Evolutionary conservation across 2,797 vertebrate genomes (phyloP).

Genomic region (Paratrypauchen microcephalus): DNA sequence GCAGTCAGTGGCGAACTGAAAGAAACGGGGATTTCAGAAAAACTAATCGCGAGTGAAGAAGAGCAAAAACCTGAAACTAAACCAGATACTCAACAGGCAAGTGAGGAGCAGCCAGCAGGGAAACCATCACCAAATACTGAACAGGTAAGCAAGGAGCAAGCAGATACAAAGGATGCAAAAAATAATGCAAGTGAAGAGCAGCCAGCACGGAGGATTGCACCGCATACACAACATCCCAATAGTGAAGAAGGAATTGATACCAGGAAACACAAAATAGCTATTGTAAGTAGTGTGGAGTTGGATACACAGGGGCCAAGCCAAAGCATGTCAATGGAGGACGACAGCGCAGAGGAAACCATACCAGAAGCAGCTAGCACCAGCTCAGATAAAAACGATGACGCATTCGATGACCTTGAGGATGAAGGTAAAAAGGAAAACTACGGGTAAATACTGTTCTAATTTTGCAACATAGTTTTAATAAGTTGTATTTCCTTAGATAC

Average conservation of each 20-base stretch:
- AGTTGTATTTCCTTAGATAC: conserved; percentile 45
- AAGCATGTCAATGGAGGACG: conserved; percentile 41
- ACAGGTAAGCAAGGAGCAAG: neutral
- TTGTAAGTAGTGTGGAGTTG: conserved; percentile 7
- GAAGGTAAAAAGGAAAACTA: conserved; percentile 41
- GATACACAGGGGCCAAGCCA: conserved; percentile 9
- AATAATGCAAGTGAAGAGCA: neutral
- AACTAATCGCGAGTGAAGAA: neutral
- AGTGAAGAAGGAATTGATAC: conserved; percentile 27
- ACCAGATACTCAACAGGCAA: neutral
- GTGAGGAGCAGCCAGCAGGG: neutral
- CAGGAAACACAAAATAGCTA: conserved; percentile 15
- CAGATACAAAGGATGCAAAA: neutral
- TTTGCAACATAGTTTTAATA: conserved; percentile 6
- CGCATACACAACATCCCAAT: conserved; percentile 18
- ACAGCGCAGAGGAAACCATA: conserved; percentile 56
- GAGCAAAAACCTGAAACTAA: neutral
- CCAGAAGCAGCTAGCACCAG: conserved; percentile 34
- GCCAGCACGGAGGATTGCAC: conserved; percentile 4
- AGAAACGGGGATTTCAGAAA: neutral
- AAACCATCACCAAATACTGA: neutral
- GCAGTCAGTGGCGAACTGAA: neutral
- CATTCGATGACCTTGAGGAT: conserved; percentile 4
- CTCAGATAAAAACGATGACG: conserved; percentile 28
- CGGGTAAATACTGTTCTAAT: neutral